A percentile compares a stretch with the other conserved stretches of the same genome.
Evolutionary conservation across 2,797 vertebrate species (phyloP).

Genomic region (Xerus rutilus): DNA sequence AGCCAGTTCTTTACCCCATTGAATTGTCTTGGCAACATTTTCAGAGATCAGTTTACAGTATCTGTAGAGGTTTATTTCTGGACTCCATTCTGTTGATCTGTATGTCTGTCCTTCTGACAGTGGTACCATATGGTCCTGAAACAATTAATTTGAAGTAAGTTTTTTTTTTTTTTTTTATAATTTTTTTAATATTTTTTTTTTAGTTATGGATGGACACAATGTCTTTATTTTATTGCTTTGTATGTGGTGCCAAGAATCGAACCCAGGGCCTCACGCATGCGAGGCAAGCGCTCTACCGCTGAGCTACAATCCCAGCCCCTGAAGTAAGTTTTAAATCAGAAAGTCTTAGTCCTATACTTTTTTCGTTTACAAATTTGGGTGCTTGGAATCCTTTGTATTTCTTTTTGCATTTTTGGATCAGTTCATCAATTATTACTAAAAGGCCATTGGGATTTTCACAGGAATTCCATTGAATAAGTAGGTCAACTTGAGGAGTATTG

Average conservation of each 20-base stretch:
- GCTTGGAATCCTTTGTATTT: neutral
- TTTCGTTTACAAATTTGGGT: conserved; percentile 9
- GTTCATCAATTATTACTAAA: neutral
- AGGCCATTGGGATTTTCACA: neutral
- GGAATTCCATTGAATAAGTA: neutral
- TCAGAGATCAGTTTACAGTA: neutral
- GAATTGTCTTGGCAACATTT: neutral
- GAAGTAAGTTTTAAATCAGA: neutral
- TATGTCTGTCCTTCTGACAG: neutral
- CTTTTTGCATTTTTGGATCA: neutral
- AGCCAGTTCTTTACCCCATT: neutral
- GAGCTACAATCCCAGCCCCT: no score
- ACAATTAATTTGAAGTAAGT: neutral
- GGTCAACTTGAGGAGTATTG: neutral
- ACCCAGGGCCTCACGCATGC: no score
- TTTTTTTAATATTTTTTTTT: no score
- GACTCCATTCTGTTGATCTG: neutral
- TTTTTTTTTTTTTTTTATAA: no score
- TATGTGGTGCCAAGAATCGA: no score
- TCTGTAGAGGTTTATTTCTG: neutral
- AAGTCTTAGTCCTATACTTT: neutral
- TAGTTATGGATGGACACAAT: no score
- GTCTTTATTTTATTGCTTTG: no score
- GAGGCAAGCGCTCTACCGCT: no score
- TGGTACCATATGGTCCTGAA: neutral